Base-by-base conservation (phyloP, 92 coral and sea anemone species). In the Phenganax stokvisi region DNA sequence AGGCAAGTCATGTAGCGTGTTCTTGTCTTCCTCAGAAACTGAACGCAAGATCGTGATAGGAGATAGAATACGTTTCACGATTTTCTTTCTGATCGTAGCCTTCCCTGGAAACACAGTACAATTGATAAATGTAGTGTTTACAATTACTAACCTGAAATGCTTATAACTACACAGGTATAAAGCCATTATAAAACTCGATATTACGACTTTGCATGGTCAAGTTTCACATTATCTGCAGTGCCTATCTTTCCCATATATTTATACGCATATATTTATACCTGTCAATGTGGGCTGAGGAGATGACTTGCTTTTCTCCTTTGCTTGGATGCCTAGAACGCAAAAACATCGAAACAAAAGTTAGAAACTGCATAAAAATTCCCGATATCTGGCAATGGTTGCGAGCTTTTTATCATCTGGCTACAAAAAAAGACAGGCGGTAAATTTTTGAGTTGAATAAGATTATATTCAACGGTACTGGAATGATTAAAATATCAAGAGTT, bases 1-100 rank as follows among this genome's bases (percentile, higher is more conserved):
- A 47, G 85, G 89, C 47, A 90, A 92, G 77, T 88, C 91, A 51
- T 80, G 86, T 51, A 52, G 47, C 47, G 47, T 72, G 60, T 84
- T 89, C 37, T 79, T 79, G 25, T 90, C 98, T 25, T 94, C 97
- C 53, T 81, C 85, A 13, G 98, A 85, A 10, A 87, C 84, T 64
- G 98, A 88, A 58, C 92, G 92, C 59, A 92, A 91, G 75, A 94
- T 94, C 3, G 83, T 79, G 7, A 79, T 61, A 0, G 98, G 98
- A 17, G 98, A 94, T 16, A 94, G 90, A 54, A 94, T 86, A 77
- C 87, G 92, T 89, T 94, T 85, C 7, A 94, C 98, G 3, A 94
- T 90, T 80, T 86, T 90, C 80, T 90, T 90, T 84, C 92, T 63
- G 59, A 79, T 94, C 56, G 88, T 83, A 67, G 87, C 94, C 54